Evolutionary conservation across 2,888 invertebrate species (phyloP), one percentile per base, ranked within the genome.

Genomic region (Caradrina kadenii): DNA sequence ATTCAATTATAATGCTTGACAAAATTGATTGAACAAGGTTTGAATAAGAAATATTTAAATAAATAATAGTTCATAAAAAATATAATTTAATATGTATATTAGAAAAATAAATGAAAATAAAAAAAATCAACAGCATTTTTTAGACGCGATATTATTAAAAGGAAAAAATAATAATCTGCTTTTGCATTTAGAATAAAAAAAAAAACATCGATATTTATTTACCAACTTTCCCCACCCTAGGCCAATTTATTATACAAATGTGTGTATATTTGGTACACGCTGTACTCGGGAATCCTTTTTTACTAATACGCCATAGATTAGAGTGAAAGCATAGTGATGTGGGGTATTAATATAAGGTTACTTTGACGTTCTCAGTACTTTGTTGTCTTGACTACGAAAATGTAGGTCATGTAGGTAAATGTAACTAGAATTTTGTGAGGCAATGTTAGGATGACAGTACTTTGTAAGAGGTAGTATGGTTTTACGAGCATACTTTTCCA

Each of bases 191-290:
- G 22, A 26, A n/a, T 17, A 26, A 15, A 6, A 49, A 3, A 5
- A 52, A 63, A 72, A 70, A 49, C 15, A 81, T 80, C 80, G 82
- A 79, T 48, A 70, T 60, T 52, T 42, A 17, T 64, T 48, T 67
- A 68, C 59, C 52, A 45, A 35, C 22, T 3, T 31, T 42, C 72
- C 79, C 70, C 58, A 52, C 72, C 62, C 71, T 70, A 82, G 21
- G 70, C 69, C 84, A 87, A 90, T 91, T 90, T 90, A 87, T 90
- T 86, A 86, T 61, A 82, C 83, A 88, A 87, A 89, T 87, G 84
- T 78, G 80, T 82, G 82, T 87, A 82, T 87, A 84, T 83, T 83
- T 79, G 83, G 77, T 80, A 76, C 65, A 66, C 63, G 63, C 61
- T 63, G 65, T 76, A 78, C 82, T 80, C 74, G 66, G 79, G 66